These are phyloP conservation scores for Oceanodroma leucorhoa DNA, from an alignment of 2,797 vertebrate genomes.

Conservation along the genomic window DNA sequence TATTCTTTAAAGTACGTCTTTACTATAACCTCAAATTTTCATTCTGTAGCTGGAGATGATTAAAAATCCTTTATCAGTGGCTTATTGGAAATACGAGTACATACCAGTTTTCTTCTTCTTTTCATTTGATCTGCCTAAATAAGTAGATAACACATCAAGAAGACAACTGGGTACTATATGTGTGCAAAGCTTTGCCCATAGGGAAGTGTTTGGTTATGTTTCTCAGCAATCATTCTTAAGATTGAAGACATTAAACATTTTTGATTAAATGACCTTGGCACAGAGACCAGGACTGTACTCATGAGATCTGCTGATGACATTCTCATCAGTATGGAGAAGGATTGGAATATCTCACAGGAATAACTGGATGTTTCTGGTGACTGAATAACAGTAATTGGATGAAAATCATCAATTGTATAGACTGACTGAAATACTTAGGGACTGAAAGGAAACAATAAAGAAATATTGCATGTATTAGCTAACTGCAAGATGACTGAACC, in stretches of 20 bases:
- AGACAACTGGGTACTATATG: not conserved
- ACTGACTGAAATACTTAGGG: not conserved
- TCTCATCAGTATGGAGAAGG: not conserved
- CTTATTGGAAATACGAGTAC: not conserved
- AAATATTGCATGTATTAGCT: not conserved
- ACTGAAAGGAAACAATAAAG: not conserved
- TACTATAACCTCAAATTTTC: not conserved
- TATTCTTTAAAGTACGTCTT: not conserved
- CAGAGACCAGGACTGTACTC: not conserved
- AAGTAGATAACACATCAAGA: not conserved
- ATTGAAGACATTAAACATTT: not conserved
- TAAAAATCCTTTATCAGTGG: not conserved
- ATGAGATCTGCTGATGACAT: not conserved
- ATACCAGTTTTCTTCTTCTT: not conserved
- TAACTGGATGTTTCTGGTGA: not conserved
- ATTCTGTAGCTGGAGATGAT: not conserved
- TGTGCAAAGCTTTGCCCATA: not conserved
- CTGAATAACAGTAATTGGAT: not conserved
- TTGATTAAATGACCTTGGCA: not conserved
- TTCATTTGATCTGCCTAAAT: not conserved
- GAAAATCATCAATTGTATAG: not conserved
- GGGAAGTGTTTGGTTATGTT: not conserved
- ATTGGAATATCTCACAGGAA: not conserved
- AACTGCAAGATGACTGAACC: not conserved
- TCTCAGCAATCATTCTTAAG: not conserved